Evolutionary conservation across 2,113 vertebrate genomes (phyloP), one percentile per base, ranked within the genome.

Genomic region (Bos javanicus): DNA sequence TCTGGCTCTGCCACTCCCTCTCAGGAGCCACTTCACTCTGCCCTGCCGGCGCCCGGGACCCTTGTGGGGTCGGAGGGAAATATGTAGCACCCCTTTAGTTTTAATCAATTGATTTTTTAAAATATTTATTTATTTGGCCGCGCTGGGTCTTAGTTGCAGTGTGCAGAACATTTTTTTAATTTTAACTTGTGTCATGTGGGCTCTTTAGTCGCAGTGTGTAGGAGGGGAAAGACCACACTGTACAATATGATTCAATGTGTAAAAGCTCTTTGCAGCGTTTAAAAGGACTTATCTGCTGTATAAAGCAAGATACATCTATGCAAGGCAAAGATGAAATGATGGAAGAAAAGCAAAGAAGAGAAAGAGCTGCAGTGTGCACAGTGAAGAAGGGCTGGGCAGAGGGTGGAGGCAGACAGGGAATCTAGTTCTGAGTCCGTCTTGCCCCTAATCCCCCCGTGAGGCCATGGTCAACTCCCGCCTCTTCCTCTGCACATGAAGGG

Each of bases 271-370:
- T 46, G 15, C 10, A 26, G 15, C 2, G 1, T 91, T 82, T 21
- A 15, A 21, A 86, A 59, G 83, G 67, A 87, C 39, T 10, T n/a
- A 46, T 54, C 46, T 54, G 19, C 71, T 43, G 15, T 36, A 28
- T 36, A 95, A 95, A 97, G 83, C 83, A 91, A 96, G 89, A 97
- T 25, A 62, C 9, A 6, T 23, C 50, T 26, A 4, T 4, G 11
- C 23, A 50, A 94, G 83, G 59, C 50, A 46, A 87, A 93, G 81
- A 64, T 4, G 7, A 76, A 26, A 46, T 52, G 26, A 13, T 3
- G 52, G n/a, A 52, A 78, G 71, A 46, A 80, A 59, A 84, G n/a
- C 39, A 52, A 74, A 39, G 16, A 9, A 4, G 52, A 39, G 25
- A 33, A 17, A 39, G 28, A 94, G 33, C 82, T 10, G 3, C 5